Conservation (phyloP, 2,113 vertebrate species). For the Tringa solitaria region DNA sequence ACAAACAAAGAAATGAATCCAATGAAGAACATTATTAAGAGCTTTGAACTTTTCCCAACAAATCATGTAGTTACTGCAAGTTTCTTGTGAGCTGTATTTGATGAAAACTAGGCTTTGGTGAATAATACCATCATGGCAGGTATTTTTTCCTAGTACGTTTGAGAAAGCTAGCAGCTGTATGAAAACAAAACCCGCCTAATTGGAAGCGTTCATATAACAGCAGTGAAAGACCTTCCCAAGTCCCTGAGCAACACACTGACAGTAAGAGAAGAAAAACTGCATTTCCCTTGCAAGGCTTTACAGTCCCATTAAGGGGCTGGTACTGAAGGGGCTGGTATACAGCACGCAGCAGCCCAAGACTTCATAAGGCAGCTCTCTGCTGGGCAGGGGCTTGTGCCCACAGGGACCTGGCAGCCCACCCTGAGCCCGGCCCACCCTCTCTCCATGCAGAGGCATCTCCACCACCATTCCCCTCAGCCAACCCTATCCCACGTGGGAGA, state of each 20-base stretch:
- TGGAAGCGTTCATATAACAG: neutral
- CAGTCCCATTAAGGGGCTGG: neutral
- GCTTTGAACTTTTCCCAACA: neutral
- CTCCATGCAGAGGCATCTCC: accelerated
- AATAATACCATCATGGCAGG: neutral
- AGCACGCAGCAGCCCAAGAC: accelerated
- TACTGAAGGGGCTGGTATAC: neutral
- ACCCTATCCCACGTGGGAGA: accelerated
- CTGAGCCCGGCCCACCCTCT: accelerated
- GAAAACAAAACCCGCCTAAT: neutral
- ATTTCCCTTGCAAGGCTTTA: neutral
- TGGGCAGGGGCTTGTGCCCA: neutral
- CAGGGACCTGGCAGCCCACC: neutral
- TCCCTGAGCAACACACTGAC: neutral
- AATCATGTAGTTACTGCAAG: neutral
- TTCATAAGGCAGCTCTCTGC: neutral
- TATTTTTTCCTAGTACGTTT: neutral
- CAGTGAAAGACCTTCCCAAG: neutral
- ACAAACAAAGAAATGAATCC: neutral
- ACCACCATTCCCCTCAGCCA: accelerated
- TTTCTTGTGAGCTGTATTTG: neutral
- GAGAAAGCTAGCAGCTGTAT: neutral
- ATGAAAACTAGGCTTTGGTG: neutral
- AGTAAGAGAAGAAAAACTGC: neutral
- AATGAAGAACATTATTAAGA: neutral